phyloP scores from a whole-genome alignment of 2,888 invertebrate genomes.

The Raillietiella orientalis region DNA sequence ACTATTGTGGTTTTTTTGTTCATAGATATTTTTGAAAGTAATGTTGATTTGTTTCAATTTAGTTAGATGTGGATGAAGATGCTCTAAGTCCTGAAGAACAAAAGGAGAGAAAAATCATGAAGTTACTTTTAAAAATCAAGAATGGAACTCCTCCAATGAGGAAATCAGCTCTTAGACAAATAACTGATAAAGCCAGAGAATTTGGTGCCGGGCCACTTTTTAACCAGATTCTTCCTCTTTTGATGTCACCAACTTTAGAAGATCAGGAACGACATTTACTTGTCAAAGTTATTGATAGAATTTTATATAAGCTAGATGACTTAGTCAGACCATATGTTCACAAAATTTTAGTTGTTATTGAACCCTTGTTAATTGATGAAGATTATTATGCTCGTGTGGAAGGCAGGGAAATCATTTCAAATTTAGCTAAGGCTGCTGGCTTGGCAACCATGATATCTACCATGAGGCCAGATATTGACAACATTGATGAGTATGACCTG shows the following conservation, averaged over 20 bases:
- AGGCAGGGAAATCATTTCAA: slow-evolving; percentile 95
- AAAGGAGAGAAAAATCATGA: slow-evolving; percentile 98
- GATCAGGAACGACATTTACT: slow-evolving; percentile 96
- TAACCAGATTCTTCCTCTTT: slow-evolving; percentile 87
- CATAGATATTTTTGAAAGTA: background rate
- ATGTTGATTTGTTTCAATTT: slow-evolving; percentile 2
- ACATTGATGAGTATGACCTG: slow-evolving; percentile 48
- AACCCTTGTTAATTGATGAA: slow-evolving; percentile 91
- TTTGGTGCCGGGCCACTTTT: slow-evolving; percentile 96
- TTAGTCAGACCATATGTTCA: slow-evolving; percentile 95
- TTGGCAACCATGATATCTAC: slow-evolving; percentile 99
- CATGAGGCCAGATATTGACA: slow-evolving; percentile 98
- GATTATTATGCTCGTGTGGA: slow-evolving; percentile 99
- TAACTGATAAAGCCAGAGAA: slow-evolving; percentile 92
- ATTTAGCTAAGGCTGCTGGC: slow-evolving; percentile 94
- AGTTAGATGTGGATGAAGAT: slow-evolving; percentile 86
- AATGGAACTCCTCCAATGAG: slow-evolving; percentile 99
- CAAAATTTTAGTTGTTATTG: slow-evolving; percentile 96
- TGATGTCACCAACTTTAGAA: slow-evolving; percentile 99
- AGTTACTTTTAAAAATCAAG: slow-evolving; percentile 83
- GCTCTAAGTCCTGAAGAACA: slow-evolving; percentile 76
- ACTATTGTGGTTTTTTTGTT: background rate
- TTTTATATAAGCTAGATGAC: slow-evolving; percentile 91
- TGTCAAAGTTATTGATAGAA: slow-evolving; percentile 94
- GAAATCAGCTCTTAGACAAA: slow-evolving; percentile 83